Conservation (phyloP, 2,888 invertebrate genomes). For the Diloba caeruleocephala region DNA sequence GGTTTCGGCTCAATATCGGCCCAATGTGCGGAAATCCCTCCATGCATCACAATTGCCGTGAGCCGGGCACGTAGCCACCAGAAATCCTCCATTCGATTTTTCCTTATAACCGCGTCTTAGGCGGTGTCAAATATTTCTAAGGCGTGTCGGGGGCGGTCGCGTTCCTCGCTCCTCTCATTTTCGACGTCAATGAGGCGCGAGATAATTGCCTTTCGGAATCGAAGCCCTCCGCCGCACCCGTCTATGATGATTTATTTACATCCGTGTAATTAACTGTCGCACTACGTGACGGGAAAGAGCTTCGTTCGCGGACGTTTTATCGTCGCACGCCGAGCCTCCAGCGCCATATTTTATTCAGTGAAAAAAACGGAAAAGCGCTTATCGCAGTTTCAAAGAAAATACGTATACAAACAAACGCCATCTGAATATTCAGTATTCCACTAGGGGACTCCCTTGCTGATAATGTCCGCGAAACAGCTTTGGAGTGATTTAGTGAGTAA, state of each 20-base stretch:
- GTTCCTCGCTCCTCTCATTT: constrained; percentile 77
- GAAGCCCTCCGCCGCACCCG: constrained; percentile 83
- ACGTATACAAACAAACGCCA: constrained; percentile 84
- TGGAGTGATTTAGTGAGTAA: constrained; percentile 78
- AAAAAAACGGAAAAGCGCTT: constrained; percentile 81
- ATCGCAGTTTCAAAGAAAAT: constrained; percentile 83
- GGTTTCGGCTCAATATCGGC: constrained; percentile 74
- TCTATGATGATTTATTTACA: constrained; percentile 89
- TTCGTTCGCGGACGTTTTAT: constrained; percentile 83
- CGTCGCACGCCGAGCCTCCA: constrained; percentile 77
- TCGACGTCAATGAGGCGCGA: constrained; percentile 86
- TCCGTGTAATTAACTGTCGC: constrained; percentile 88
- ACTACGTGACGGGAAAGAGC: constrained; percentile 88
- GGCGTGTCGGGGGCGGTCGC: constrained; percentile 66
- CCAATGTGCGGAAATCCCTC: constrained; percentile 79
- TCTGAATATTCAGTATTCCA: constrained; percentile 82
- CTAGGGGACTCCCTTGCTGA: constrained; percentile 78
- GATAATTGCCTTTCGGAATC: constrained; percentile 87
- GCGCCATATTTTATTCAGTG: constrained; percentile 83
- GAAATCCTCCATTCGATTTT: constrained; percentile 79
- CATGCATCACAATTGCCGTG: constrained; percentile 81
- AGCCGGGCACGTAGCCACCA: constrained; percentile 78
- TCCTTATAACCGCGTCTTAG: constrained; percentile 79
- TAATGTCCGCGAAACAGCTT: constrained; percentile 80
- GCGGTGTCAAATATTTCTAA: constrained; percentile 79